These are phyloP conservation scores for Casuarius casuarius DNA, from an alignment of 2,113 vertebrate genomes.

Conservation along the genomic window DNA sequence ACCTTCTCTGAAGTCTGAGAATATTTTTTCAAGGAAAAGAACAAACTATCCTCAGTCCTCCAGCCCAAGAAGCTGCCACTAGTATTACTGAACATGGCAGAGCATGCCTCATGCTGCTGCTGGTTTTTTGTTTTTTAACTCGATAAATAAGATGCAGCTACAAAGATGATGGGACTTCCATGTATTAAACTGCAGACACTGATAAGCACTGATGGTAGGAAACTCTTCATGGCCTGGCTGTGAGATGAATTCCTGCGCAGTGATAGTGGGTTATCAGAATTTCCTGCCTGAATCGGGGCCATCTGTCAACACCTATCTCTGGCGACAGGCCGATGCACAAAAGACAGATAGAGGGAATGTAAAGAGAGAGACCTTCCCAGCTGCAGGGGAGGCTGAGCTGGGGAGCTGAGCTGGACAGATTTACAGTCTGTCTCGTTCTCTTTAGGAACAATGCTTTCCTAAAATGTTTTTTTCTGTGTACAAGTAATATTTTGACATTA, in stretches of 20 bases:
- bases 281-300: conserved; percentile 10
- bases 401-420: neutral
- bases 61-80: neutral
- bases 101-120: accelerated
- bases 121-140: neutral
- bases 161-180: neutral
- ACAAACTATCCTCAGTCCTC: neutral
- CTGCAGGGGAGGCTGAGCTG: neutral
- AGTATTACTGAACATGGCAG: neutral
- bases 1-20: neutral
- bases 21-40: neutral
- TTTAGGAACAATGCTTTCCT: conserved; percentile 42
- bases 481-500: conserved; percentile 15
- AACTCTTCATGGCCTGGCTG: neutral
- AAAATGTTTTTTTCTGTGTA: neutral
- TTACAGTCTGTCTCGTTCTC: conserved; percentile 55
- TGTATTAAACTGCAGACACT: neutral
- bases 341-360: conserved; percentile 65
- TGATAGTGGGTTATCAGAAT: neutral
- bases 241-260: neutral
- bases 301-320: conserved; percentile 54
- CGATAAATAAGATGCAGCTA: neutral
- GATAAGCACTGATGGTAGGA: neutral
- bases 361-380: conserved; percentile 66
- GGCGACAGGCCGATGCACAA: conserved; percentile 22